A percentile compares a stretch with the other conserved stretches of the same genome.
Conservation (phyloP, 2,888 invertebrate species). For the Acrobeloides nanus region DNA sequence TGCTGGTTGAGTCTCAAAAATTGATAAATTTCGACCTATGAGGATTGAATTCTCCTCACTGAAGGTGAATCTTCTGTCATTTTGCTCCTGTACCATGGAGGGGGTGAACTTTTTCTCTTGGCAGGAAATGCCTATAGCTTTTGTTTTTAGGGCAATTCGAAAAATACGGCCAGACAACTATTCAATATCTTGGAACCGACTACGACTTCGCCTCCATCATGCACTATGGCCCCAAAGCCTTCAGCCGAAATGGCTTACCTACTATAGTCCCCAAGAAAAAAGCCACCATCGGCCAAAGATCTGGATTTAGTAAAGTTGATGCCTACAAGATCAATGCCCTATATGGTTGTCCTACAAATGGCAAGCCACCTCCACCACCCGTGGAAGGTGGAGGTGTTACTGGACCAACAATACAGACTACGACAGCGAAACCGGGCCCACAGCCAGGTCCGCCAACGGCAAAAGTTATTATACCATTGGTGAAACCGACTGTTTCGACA, state of each 20-base stretch:
- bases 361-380: constrained; percentile 12
- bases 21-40: too few relatives aligned
- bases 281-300: constrained; percentile 47
- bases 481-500: constrained; percentile 2
- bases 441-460: not conserved
- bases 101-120: too few relatives aligned
- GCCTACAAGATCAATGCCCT: constrained; percentile 48
- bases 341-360: constrained; percentile 39
- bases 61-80: too few relatives aligned
- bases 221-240: constrained; percentile 51
- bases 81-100: too few relatives aligned
- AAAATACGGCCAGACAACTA: constrained; percentile 49
- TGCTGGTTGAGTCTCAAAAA: too few relatives aligned
- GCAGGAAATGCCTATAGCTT: too few relatives aligned
- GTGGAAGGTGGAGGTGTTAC: constrained; percentile 8
- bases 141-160: constrained; percentile 43
- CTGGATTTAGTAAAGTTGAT: constrained; percentile 49
- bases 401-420: constrained; percentile 5
- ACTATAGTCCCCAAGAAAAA: constrained; percentile 46
- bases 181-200: constrained; percentile 44
- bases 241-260: constrained; percentile 49
- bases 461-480: constrained; percentile 1
- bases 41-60: too few relatives aligned
- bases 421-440: constrained; percentile 3
- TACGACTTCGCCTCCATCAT: constrained; percentile 51